These are phyloP conservation scores for Drosophila yooni DNA, from an alignment of 2,888 invertebrate species.

Conservation along the genomic window DNA sequence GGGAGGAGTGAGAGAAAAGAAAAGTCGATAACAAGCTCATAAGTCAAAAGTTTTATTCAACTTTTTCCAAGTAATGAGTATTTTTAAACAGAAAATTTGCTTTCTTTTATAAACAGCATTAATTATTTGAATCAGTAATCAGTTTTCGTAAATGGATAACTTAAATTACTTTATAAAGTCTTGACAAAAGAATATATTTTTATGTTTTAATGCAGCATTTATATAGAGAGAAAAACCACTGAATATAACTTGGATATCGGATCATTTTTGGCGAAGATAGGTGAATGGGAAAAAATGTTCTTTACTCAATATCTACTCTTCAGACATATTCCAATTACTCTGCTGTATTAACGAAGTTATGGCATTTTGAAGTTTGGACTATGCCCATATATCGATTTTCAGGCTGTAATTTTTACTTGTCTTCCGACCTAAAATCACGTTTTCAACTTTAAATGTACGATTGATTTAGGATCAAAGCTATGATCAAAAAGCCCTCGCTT, in stretches of 20 bases:
- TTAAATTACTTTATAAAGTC: neutral
- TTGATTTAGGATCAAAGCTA: too few relatives aligned
- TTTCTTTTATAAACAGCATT: neutral
- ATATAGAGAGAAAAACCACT: neutral
- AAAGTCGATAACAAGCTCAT: conserved; percentile 19
- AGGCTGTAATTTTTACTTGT: too few relatives aligned
- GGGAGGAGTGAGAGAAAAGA: neutral
- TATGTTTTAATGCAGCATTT: neutral
- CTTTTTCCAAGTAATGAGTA: conserved; percentile 1
- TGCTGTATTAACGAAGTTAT: too few relatives aligned
- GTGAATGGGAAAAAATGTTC: neutral
- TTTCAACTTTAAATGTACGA: too few relatives aligned
- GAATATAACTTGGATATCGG: neutral
- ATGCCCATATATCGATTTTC: too few relatives aligned
- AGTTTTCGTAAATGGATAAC: neutral
- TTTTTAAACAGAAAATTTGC: neutral
- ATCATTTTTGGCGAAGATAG: neutral
- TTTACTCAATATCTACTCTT: neutral
- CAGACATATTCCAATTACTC: neutral
- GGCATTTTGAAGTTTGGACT: too few relatives aligned
- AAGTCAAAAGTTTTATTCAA: conserved; percentile 19
- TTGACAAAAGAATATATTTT: neutral
- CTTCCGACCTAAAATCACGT: too few relatives aligned
- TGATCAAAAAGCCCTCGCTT: too few relatives aligned
- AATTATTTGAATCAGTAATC: neutral